Evolutionary conservation across 2,888 invertebrate genomes (phyloP).

Genomic region (Erebia epiphron): DNA sequence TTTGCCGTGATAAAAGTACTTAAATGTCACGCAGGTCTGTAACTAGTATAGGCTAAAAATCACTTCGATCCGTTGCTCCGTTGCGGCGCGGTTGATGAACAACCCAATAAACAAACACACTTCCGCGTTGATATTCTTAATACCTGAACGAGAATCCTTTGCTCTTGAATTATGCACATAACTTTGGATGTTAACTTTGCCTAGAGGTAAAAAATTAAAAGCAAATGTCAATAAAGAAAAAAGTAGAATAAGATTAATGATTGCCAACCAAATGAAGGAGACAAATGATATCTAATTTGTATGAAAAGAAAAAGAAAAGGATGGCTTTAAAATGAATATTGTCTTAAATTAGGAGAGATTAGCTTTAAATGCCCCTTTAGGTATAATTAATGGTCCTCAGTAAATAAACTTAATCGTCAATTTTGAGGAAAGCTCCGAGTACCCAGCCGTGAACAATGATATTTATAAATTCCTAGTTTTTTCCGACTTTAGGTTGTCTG

Average conservation of each 20-base stretch:
- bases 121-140: no score
- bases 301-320: constrained; percentile 45
- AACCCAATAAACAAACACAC: no score
- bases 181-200: no score
- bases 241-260: constrained; percentile 39
- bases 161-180: no score
- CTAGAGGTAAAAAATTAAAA: neutral
- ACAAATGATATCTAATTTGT: constrained; percentile 56
- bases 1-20: no score
- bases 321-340: constrained; percentile 52
- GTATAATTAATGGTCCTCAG: constrained; percentile 34
- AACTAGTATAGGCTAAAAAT: no score
- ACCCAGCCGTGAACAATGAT: neutral
- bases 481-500: no score
- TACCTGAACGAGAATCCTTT: no score
- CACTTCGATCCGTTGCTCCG: no score
- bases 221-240: neutral
- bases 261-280: constrained; percentile 43
- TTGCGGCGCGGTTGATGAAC: no score
- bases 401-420: constrained; percentile 29
- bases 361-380: constrained; percentile 49
- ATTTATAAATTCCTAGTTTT: no score
- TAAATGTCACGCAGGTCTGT: no score
- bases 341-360: constrained; percentile 59
- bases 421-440: constrained; percentile 18